Base-by-base conservation (phyloP, 2,113 vertebrate species). In the Myotis yumanensis region DNA sequence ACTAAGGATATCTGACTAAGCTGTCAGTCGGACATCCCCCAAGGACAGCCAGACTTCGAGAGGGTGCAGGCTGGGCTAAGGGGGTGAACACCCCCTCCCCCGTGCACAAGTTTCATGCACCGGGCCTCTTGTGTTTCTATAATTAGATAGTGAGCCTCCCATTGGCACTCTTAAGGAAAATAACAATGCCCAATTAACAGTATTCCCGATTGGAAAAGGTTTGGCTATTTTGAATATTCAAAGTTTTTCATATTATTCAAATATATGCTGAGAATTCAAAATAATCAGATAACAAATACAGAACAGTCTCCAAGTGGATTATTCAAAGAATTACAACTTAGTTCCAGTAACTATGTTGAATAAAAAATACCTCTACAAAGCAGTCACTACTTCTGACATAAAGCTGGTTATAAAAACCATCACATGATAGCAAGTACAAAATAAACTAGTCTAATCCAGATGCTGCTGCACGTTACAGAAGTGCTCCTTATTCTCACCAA, bases 291-390 rank as follows among this genome's bases (percentile, higher is more conserved):
- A 92, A 59, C 20, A 83, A 86, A 89, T 32, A 69, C 2, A 66
- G 16, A 93, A 87, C 4, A 90, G 64, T 79, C 11, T 66, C 22
- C 28, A 86, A 64, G 2, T 69, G 20, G 25, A 77, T 89, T 64
- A 94, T 32, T 89, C 9, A 72, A 94, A 88, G 54, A 90, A 89
- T 85, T 88, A 77, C 32, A 35, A 77, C 40, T 79, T 86, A 94
- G 11, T 62, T 94, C 5, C 32, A 89, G 14, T 28, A 85, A 89
- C 16, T 81, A 87, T 37, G 71, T 35, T 79, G 46, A 62, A 86
- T 71, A 87, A 83, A 72, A 93, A 62, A 30, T 35, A 68, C 11
- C 22, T 82, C 40, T 69, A 35, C 48, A 54, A 85, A 93, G 62
- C 37, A 91, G 76, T 66, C 17, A 92, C 40, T 66, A 77, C 32